Conservation (phyloP, 2,888 invertebrate genomes). For the Ptilodon capucinus region DNA sequence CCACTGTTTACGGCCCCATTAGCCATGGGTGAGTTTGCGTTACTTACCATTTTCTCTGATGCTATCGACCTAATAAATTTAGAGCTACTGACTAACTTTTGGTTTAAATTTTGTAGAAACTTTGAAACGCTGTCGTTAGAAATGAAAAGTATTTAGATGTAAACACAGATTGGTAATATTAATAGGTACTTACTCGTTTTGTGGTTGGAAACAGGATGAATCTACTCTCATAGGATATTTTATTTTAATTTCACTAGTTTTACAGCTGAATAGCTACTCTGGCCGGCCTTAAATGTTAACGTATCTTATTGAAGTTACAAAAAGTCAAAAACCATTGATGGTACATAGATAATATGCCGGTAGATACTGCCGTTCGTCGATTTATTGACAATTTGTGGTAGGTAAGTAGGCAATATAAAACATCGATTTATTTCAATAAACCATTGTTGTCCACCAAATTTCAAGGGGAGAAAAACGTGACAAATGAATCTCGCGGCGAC, state of each 20-base stretch:
- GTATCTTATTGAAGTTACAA: too few relatives aligned
- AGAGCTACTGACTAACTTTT: slow-evolving; percentile 7
- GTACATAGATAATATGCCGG: too few relatives aligned
- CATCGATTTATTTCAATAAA: slow-evolving; percentile 4
- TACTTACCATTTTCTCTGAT: slow-evolving; percentile 5
- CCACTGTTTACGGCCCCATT: not conserved
- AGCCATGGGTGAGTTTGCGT: slow-evolving; percentile 1
- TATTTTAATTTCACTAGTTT: not conserved
- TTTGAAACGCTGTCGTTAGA: slow-evolving; percentile 2
- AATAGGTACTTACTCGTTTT: too few relatives aligned
- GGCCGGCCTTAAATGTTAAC: too few relatives aligned
- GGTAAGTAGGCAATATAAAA: too few relatives aligned
- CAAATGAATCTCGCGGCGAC: slow-evolving; percentile 1
- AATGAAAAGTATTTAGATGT: not conserved
- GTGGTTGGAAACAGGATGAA: too few relatives aligned
- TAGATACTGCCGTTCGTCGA: too few relatives aligned
- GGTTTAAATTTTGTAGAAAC: slow-evolving; percentile 4
- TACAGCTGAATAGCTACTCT: too few relatives aligned
- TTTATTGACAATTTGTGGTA: too few relatives aligned
- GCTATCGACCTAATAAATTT: slow-evolving; percentile 12
- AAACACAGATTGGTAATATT: slow-evolving; percentile 2
- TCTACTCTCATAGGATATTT: not conserved
- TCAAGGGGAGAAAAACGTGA: not conserved
- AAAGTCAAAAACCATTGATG: too few relatives aligned
- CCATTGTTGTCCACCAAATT: not conserved